Evolutionary conservation across 1,140 invertebrate species (phyloP).

Genomic region (Hyles vespertilio): DNA sequence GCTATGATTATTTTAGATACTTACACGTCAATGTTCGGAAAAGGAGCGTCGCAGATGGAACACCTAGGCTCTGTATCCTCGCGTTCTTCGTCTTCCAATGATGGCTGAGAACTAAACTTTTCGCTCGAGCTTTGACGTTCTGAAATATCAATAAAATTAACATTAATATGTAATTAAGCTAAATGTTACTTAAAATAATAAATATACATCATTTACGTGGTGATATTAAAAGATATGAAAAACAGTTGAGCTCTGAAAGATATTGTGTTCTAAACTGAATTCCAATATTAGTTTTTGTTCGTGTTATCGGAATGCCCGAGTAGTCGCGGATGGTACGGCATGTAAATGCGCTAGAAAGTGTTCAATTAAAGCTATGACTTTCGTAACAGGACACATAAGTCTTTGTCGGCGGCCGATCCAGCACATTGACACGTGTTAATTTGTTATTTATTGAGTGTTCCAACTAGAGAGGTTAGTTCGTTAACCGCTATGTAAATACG

Average conservation of each 20-base stretch:
- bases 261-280: neutral
- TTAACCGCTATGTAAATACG: conserved; percentile 7
- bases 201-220: too few species aligned
- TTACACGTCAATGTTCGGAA: conserved; percentile 67
- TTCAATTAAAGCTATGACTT: conserved; percentile 20
- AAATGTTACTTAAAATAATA: too few species aligned
- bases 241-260: too few species aligned
- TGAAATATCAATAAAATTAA: conserved; percentile 31
- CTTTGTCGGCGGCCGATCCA: conserved; percentile 19
- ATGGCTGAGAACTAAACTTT: conserved; percentile 33
- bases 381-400: conserved; percentile 31
- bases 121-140: conserved; percentile 43
- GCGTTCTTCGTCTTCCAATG: conserved; percentile 56
- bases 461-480: neutral
- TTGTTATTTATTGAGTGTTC: conserved; percentile 33
- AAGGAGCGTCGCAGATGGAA: conserved; percentile 61
- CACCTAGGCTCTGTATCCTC: conserved; percentile 61
- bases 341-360: conserved; percentile 27
- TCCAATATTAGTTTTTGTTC: neutral
- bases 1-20: conserved; percentile 20
- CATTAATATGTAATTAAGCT: too few species aligned
- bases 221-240: too few species aligned
- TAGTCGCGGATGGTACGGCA: neutral
- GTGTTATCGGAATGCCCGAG: too few species aligned
- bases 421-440: conserved; percentile 27